Conservation (phyloP, 2,888 invertebrate genomes). For the Drosophila nigritarsus region DNA sequence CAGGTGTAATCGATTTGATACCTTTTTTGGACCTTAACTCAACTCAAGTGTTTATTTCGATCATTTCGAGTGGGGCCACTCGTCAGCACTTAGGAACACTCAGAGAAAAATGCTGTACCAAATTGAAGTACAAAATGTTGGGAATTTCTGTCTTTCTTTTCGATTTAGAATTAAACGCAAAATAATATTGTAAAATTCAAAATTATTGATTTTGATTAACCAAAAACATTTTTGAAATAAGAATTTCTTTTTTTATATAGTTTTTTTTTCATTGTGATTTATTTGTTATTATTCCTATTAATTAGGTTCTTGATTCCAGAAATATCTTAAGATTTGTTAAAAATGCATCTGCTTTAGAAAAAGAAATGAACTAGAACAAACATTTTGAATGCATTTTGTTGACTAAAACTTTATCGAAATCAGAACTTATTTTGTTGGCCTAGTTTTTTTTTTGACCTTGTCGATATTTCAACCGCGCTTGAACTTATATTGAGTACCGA, state of each 20-base stretch:
- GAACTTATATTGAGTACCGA: not conserved
- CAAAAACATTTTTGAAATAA: not conserved
- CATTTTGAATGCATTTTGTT: not conserved
- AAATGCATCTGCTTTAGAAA: not conserved
- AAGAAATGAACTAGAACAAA: not conserved
- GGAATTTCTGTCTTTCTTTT: not conserved
- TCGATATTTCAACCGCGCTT: not conserved
- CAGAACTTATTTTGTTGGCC: not conserved
- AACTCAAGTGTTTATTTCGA: conserved; percentile 59
- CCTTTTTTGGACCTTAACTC: conserved; percentile 54
- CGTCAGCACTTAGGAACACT: conserved; percentile 6
- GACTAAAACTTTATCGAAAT: not conserved
- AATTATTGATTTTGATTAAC: not conserved
- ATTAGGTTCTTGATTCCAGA: not conserved
- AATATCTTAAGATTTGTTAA: not conserved
- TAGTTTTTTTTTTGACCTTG: not conserved
- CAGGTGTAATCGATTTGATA: conserved; percentile 63
- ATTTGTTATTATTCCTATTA: not conserved
- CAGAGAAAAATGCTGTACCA: not conserved
- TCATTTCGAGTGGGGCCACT: conserved; percentile 24
- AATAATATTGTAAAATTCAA: too few relatives aligned
- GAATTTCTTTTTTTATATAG: not conserved
- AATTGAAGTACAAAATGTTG: not conserved
- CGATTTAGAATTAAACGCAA: too few relatives aligned
- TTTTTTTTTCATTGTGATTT: not conserved